Conservation (phyloP, 2,797 vertebrate species). For the Chromis chromis region DNA sequence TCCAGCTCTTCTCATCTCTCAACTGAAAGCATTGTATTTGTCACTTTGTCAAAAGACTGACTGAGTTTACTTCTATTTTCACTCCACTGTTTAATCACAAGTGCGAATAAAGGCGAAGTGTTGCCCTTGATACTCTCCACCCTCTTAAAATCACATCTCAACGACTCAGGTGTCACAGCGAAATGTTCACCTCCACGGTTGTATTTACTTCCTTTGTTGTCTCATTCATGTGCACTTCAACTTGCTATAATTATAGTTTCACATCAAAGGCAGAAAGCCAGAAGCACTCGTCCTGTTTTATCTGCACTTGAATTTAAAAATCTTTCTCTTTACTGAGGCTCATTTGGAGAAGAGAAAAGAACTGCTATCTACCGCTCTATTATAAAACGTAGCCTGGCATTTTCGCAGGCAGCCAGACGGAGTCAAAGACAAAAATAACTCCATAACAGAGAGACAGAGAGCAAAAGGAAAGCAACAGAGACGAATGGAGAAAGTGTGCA, state of each 20-base stretch:
- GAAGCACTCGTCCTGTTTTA: conserved; percentile 19
- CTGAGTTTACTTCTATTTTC: background rate
- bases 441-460: conserved; percentile 16
- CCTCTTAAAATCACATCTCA: background rate
- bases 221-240: conserved; percentile 13
- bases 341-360: conserved; percentile 18
- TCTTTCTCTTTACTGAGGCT: background rate
- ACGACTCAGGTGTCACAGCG: background rate
- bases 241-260: conserved; percentile 11
- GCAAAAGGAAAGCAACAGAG: background rate
- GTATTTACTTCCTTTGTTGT: conserved; percentile 6
- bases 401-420: conserved; percentile 18
- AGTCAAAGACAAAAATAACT: conserved; percentile 50
- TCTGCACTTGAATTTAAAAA: conserved; percentile 5
- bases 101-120: background rate
- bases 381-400: conserved; percentile 14
- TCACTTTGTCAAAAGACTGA: background rate
- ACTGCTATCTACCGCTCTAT: background rate
- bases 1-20: background rate
- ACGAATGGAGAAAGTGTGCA: conserved; percentile 14
- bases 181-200: conserved; percentile 1
- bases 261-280: conserved; percentile 15
- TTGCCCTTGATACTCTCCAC: background rate
- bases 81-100: background rate
- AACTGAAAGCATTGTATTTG: background rate